phyloP scores from a whole-genome alignment of 2,797 vertebrate species.

The Cossypha heuglini region DNA sequence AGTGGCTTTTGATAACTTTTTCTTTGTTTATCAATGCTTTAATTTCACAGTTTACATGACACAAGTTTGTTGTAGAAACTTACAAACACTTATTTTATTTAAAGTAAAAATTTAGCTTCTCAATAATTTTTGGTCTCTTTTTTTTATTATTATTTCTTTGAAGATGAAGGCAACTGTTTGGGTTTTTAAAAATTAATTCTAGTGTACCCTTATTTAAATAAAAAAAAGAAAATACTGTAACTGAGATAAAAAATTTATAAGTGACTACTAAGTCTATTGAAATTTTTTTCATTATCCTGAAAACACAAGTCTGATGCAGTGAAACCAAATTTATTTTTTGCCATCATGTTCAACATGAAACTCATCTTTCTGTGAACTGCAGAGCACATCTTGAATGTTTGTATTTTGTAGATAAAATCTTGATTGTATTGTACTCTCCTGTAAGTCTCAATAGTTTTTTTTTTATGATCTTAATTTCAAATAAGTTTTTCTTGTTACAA shows the following conservation, averaged over 20 bases:
- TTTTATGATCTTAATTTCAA: neutral
- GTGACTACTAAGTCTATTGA: neutral
- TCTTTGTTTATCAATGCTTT: neutral
- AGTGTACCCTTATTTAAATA: accelerated
- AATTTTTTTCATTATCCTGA: neutral
- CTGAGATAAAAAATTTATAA: neutral
- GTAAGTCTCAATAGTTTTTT: neutral
- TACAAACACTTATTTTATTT: neutral
- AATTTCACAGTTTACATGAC: neutral
- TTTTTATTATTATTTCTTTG: neutral
- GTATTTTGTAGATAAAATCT: neutral
- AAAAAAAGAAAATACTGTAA: neutral
- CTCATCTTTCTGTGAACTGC: neutral
- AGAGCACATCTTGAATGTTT: neutral
- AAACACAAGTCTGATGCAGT: neutral
- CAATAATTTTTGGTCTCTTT: neutral
- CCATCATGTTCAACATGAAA: neutral
- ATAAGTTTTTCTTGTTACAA: neutral
- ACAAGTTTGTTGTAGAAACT: neutral
- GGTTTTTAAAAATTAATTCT: neutral
- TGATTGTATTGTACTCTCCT: neutral
- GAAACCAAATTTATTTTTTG: neutral
- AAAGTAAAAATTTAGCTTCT: neutral
- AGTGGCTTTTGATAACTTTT: neutral
- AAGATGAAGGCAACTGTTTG: neutral